Percentiles rank a stretch among this genome's conserved stretches.
phyloP scores from a whole-genome alignment of 2,888 invertebrate species.

The Malachius bipustulatus region DNA sequence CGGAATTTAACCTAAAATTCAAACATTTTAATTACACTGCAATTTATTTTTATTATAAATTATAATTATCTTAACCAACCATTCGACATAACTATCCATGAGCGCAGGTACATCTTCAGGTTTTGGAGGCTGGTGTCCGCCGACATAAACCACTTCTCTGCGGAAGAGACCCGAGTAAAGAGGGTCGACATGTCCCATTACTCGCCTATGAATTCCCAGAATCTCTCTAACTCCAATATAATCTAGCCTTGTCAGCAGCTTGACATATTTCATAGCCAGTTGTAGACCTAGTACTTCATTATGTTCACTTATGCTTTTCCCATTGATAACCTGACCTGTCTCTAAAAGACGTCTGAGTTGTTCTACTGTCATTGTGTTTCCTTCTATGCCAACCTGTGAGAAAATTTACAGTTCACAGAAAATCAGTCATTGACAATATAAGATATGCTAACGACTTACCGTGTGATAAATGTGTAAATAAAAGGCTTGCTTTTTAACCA shows the following conservation, averaged over 20 bases:
- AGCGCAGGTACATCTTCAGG: conserved; percentile 69
- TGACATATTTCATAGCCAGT: conserved; percentile 87
- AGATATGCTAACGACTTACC: conserved; percentile 35
- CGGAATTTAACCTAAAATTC: too few relatives aligned
- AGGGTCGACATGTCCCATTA: conserved; percentile 91
- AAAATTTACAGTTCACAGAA: too few relatives aligned
- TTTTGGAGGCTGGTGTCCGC: conserved; percentile 86
- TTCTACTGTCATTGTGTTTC: conserved; percentile 89
- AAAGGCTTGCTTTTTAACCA: conserved; percentile 90
- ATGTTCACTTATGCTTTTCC: conserved; percentile 91
- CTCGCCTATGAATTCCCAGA: conserved; percentile 81
- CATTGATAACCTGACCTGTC: conserved; percentile 73
- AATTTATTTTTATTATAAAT: too few relatives aligned
- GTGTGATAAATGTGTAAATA: conserved; percentile 95
- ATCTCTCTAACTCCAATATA: conserved; percentile 75
- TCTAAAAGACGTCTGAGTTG: conserved; percentile 88
- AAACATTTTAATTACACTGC: too few relatives aligned
- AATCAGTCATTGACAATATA: too few relatives aligned
- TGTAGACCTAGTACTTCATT: conserved; percentile 94
- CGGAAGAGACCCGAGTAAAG: conserved; percentile 81
- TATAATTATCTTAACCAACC: too few relatives aligned
- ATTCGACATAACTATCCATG: conserved; percentile 81
- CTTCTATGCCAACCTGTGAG: conserved; percentile 72
- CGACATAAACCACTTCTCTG: conserved; percentile 81
- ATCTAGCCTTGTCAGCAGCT: conserved; percentile 65